Evolutionary conservation across 1,140 invertebrate species (phyloP).

Genomic region (Ericerus pela): DNA sequence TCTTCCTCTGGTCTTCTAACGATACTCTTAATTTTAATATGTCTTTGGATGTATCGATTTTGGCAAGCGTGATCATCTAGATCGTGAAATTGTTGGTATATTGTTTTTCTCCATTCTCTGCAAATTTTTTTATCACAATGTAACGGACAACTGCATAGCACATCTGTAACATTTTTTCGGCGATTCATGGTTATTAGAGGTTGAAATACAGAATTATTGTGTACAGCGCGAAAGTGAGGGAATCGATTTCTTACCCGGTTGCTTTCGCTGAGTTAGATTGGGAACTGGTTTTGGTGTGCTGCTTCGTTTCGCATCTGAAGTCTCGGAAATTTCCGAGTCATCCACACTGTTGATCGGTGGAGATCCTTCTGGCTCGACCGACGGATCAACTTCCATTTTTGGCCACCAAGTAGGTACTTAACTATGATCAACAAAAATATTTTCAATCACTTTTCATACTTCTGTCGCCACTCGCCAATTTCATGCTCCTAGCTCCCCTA

Average conservation of each 20-base stretch:
- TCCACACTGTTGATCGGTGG: no score
- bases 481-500: no score
- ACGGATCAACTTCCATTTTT: no score
- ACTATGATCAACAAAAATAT: no score
- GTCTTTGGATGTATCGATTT: background rate
- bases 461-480: no score
- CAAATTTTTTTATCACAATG: constrained; percentile 2
- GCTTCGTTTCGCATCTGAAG: background rate
- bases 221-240: background rate
- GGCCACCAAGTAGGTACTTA: no score
- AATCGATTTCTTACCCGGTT: background rate
- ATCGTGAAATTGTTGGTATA: background rate
- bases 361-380: no score
- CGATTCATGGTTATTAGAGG: background rate
- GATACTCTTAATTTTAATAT: constrained; percentile 5
- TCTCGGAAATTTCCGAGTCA: background rate
- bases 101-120: background rate
- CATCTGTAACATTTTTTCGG: background rate
- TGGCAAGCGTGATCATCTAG: background rate
- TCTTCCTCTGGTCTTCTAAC: background rate
- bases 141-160: background rate
- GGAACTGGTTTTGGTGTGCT: background rate
- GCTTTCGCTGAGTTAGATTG: background rate
- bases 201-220: background rate
- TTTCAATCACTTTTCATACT: no score